Base-by-base conservation (phyloP, 2,888 invertebrate species). In the Fabriciana adippe region DNA sequence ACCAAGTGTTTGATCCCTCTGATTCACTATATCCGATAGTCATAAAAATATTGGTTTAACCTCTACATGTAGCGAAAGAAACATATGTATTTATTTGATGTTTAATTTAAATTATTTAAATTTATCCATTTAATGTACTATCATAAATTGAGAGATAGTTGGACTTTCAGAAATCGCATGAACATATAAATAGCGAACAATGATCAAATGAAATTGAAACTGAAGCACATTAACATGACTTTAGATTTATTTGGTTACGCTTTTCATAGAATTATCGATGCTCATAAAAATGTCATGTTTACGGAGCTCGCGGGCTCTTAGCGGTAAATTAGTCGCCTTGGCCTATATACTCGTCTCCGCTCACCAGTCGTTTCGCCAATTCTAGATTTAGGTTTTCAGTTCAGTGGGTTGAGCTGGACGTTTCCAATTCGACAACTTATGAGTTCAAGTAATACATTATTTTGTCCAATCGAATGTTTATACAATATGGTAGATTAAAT, bases 381-480 rank as follows among this genome's bases (percentile, higher is more conserved):
- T 91, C 89, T 89, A 89, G 90, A 92, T 90, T 90, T 91, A 90
- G 92, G 92, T 92, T 91, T 92, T 87, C 90, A 90, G 92, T 83
- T 89, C 90, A 92, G 81, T 87, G 82, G 88, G 88, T 89, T 90
- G 87, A 78, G 73, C 74, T 81, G 79, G 81, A 79, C 79, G 82
- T 83, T 88, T 88, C 85, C 86, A 82, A 87, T 81, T 75, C 78
- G 73, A 74, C 72, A 67, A 72, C 66, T 74, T 67, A 70, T 74
- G 67, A 68, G 77, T 70, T 68, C 65, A 54, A 53, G 48, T 68
- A 63, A 59, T 45, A 64, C 59, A 59, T 68, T 63, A 70, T 62
- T 64, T 55, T 50, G 62, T 21, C 21, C 50, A 45, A 60, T 66
- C 21, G 47, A 54, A 21, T 59, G 55, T 68, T 65, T 65, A 65